phyloP scores from a whole-genome alignment of 2,113 vertebrate genomes.

The Phrynocephalus versicolor region DNA sequence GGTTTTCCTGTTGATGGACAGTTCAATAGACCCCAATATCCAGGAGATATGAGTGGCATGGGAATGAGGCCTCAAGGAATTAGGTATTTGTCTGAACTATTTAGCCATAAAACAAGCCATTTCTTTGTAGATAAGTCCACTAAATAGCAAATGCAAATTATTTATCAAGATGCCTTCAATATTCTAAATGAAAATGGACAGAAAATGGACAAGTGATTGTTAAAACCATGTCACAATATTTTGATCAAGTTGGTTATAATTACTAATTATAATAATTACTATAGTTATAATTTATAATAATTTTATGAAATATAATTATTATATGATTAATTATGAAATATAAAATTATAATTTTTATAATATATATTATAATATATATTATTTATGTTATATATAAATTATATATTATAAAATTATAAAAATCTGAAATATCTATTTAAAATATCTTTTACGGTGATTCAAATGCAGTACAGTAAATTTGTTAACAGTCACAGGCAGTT shows the following conservation, averaged over 20 bases:
- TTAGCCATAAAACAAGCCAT: not conserved
- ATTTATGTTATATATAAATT: too few relatives aligned
- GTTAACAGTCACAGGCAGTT: not conserved
- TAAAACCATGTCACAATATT: not conserved
- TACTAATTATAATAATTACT: not conserved
- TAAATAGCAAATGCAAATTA: too few relatives aligned
- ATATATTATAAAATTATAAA: too few relatives aligned
- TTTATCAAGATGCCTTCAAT: not conserved
- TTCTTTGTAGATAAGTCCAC: too few relatives aligned
- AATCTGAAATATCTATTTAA: not conserved
- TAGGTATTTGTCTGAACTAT: slow-evolving; percentile 72
- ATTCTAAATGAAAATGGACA: not conserved
- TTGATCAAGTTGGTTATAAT: not conserved
- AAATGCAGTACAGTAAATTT: not conserved
- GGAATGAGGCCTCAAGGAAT: slow-evolving; percentile 79
- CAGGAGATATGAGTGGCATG: slow-evolving; percentile 78
- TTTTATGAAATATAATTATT: too few relatives aligned
- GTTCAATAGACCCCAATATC: slow-evolving; percentile 78
- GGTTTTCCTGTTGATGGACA: slow-evolving; percentile 77
- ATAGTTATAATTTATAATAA: too few relatives aligned
- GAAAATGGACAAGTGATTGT: not conserved
- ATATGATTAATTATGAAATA: too few relatives aligned
- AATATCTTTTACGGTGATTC: not conserved
- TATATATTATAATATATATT: too few relatives aligned
- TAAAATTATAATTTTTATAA: too few relatives aligned